A percentile compares a stretch with the other conserved stretches of the same genome.
Conservation (phyloP, 2,888 invertebrate genomes). For the Hydropsyche betteni region DNA sequence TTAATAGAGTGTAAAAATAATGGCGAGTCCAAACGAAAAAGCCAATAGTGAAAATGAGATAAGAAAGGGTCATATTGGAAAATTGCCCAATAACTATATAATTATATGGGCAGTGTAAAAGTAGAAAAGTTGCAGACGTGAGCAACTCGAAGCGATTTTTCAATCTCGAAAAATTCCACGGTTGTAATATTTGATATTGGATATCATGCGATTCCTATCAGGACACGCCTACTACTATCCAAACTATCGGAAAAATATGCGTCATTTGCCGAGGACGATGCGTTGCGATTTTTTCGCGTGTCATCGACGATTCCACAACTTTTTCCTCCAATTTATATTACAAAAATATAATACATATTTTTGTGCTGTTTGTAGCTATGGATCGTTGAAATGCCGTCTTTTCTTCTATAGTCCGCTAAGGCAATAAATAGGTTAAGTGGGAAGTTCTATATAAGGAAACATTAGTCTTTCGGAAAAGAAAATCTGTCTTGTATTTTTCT, state of each 20-base stretch:
- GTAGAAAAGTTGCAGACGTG: conserved; percentile 16
- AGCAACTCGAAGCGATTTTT: conserved; percentile 13
- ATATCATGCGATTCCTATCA: conserved; percentile 21
- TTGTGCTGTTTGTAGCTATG: neutral
- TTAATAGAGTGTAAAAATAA: too few species aligned
- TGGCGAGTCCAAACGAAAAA: too few species aligned
- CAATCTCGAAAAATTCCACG: conserved; percentile 21
- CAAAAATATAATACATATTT: neutral
- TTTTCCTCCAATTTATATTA: neutral
- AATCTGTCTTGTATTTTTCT: conserved; percentile 30
- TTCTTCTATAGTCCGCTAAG: neutral
- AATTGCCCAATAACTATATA: too few species aligned
- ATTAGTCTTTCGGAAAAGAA: conserved; percentile 27
- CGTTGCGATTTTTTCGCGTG: conserved; percentile 35
- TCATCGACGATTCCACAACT: conserved; percentile 21
- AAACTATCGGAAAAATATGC: conserved; percentile 34
- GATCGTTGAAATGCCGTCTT: neutral
- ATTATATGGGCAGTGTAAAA: neutral
- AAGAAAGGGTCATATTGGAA: too few species aligned
- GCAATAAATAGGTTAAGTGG: conserved; percentile 27
- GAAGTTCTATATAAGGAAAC: conserved; percentile 30
- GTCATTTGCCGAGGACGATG: conserved; percentile 26
- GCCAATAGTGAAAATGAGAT: too few species aligned
- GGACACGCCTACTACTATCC: conserved; percentile 8
- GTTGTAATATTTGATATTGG: conserved; percentile 28